These are phyloP conservation scores for Acanthosepion lycidas DNA, from an alignment of 2,888 invertebrate species.

Conservation along the genomic window DNA sequence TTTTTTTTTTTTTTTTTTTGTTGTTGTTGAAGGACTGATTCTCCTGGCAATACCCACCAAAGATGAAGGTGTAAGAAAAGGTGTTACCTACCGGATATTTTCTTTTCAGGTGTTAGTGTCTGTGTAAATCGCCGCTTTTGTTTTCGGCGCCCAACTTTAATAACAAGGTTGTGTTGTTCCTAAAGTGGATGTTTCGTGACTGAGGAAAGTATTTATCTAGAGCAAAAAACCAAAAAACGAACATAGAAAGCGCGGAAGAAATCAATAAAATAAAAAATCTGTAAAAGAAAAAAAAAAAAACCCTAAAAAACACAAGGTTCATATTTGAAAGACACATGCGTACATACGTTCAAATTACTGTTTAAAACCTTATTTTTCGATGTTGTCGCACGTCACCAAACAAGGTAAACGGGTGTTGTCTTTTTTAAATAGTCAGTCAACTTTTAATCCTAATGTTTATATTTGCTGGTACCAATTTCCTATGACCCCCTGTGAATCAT, in stretches of 20 bases:
- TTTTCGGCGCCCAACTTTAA: not conserved
- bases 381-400: not conserved
- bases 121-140: not conserved
- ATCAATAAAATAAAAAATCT: not conserved
- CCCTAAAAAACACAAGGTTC: not conserved
- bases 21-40: not conserved
- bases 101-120: not conserved
- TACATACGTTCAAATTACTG: not conserved
- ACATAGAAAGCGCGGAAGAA: not conserved
- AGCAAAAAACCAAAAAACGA: not conserved
- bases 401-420: not conserved
- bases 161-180: not conserved
- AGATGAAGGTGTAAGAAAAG: not conserved
- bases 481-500: not conserved
- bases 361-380: not conserved
- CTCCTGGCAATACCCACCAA: not conserved
- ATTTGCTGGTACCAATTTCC: not conserved
- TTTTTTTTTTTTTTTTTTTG: not conserved
- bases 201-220: not conserved
- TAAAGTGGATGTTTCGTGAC: not conserved
- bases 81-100: not conserved
- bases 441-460: not conserved
- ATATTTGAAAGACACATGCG: not conserved
- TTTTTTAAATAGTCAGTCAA: not conserved
- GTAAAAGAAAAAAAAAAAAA: not conserved